Conservation (phyloP, 1,140 invertebrate genomes). For the Drosophila carrolli region DNA sequence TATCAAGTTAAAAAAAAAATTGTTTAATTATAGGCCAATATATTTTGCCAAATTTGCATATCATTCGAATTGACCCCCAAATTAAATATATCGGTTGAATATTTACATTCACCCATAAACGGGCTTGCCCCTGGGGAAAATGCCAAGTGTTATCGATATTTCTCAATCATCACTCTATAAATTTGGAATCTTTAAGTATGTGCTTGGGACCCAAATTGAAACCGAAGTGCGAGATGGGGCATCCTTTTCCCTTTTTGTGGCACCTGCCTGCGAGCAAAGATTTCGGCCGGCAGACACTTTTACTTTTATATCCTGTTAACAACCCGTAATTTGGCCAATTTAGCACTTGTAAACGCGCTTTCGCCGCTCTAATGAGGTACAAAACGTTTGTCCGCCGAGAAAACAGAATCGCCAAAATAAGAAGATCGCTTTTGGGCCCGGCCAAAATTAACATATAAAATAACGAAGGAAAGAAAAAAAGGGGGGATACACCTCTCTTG, state of each 20-base stretch:
- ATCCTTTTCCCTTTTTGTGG: conserved; percentile 14
- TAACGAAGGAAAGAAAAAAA: conserved; percentile 29
- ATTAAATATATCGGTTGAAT: conserved; percentile 8
- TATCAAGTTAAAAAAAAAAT: no score
- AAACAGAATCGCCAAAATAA: conserved; percentile 24
- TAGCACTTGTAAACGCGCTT: conserved; percentile 83
- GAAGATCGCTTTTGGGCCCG: conserved; percentile 18
- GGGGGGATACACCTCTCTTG: conserved; percentile 44
- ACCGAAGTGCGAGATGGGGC: conserved; percentile 15
- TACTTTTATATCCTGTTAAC: conserved; percentile 83
- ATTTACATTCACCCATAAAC: conserved; percentile 17
- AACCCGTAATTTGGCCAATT: conserved; percentile 80
- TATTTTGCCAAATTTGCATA: no score
- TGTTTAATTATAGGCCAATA: no score
- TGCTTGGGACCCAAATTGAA: conserved; percentile 38
- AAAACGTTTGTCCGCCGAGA: conserved; percentile 61
- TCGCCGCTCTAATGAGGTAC: conserved; percentile 82
- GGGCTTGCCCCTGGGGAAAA: neutral
- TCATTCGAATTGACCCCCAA: neutral
- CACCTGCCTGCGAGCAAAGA: conserved; percentile 11
- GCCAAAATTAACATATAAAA: conserved; percentile 79
- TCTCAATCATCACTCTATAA: conserved; percentile 53
- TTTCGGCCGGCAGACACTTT: conserved; percentile 64
- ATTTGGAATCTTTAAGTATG: conserved; percentile 35
- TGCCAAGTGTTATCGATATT: conserved; percentile 42